Conservation (phyloP, 1,140 invertebrate genomes). For the Bombus breviceps region DNA sequence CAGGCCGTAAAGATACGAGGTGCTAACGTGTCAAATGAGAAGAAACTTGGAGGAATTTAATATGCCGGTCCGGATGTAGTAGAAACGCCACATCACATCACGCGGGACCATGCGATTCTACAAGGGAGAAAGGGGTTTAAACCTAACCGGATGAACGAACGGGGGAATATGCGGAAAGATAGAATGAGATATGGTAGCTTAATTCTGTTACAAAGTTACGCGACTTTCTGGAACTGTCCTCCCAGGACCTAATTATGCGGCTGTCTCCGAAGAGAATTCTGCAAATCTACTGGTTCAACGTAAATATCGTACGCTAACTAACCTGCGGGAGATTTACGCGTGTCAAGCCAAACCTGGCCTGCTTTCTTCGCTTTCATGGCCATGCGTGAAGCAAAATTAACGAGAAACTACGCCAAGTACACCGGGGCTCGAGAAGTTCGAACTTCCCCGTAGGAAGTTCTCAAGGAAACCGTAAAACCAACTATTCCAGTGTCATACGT, state of each 20-base stretch:
- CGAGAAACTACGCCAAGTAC: not conserved
- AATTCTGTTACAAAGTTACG: slow-evolving; percentile 47
- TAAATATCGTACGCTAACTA: slow-evolving; percentile 35
- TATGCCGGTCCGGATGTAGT: slow-evolving; percentile 56
- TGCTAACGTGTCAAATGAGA: slow-evolving; percentile 48
- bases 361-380: slow-evolving; percentile 11
- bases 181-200: slow-evolving; percentile 37
- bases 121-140: not conserved
- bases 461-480: not conserved
- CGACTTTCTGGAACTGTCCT: slow-evolving; percentile 42
- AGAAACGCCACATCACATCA: not conserved
- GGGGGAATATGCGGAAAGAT: slow-evolving; percentile 4
- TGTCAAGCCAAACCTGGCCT: not conserved
- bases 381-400: slow-evolving; percentile 15
- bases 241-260: slow-evolving; percentile 57
- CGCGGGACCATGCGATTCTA: slow-evolving; percentile 24
- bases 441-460: not conserved
- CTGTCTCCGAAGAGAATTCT: slow-evolving; percentile 24
- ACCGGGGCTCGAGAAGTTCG: not conserved
- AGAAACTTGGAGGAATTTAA: slow-evolving; percentile 73
- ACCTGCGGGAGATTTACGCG: slow-evolving; percentile 11
- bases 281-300: slow-evolving; percentile 33
- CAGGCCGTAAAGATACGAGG: slow-evolving; percentile 37
- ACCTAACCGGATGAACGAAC: slow-evolving; percentile 2
- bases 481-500: not conserved